phyloP scores from a whole-genome alignment of 2,797 vertebrate genomes.

The Malurus leucopterus region DNA sequence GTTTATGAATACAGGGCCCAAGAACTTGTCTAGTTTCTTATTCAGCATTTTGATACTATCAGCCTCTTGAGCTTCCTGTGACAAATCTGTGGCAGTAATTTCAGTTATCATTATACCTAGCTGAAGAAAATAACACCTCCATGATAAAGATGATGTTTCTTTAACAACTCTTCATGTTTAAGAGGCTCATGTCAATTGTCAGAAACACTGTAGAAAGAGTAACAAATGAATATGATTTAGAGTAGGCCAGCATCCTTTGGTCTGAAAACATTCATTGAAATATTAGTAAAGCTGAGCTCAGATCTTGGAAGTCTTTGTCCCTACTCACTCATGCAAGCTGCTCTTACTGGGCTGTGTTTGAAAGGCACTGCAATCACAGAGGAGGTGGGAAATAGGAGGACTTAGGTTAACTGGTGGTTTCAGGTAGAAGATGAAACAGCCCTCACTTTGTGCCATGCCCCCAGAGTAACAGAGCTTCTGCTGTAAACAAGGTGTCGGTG shows the following conservation, averaged over 20 bases:
- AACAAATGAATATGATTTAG: neutral
- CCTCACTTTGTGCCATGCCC: neutral
- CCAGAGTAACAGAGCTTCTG: neutral
- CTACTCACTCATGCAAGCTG: neutral
- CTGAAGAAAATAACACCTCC: neutral
- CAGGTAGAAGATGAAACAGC: neutral
- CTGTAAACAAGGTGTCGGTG: neutral
- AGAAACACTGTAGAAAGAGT: neutral
- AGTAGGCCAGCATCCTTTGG: neutral
- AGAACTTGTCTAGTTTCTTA: neutral
- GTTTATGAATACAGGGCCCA: neutral
- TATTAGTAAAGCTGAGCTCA: neutral
- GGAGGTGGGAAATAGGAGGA: neutral
- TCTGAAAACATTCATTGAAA: neutral
- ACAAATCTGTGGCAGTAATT: neutral
- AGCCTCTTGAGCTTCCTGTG: neutral
- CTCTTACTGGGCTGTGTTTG: neutral
- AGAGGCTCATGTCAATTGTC: neutral
- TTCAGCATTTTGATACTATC: neutral
- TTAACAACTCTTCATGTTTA: neutral
- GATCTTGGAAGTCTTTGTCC: neutral
- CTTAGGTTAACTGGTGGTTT: neutral
- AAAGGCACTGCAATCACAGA: neutral
- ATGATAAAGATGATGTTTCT: neutral
- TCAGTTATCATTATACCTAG: neutral